phyloP scores from a whole-genome alignment of 2,797 vertebrate genomes.

The Tarsius wallacei region DNA sequence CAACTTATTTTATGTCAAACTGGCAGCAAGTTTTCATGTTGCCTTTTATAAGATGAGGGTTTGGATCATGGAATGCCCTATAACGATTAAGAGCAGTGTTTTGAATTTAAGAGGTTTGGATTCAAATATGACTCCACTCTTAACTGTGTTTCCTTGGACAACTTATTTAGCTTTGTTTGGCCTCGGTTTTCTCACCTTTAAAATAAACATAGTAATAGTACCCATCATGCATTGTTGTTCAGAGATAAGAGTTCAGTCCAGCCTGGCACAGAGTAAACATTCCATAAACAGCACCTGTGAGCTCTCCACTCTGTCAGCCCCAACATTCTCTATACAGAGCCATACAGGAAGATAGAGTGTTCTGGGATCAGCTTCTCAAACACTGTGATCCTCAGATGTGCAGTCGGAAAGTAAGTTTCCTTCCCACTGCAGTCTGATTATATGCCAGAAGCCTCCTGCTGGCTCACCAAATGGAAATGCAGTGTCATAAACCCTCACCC shows the following conservation, averaged over 20 bases:
- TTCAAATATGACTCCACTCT: not conserved
- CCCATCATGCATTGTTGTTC: not conserved
- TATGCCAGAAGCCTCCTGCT: not conserved
- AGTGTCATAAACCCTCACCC: not conserved
- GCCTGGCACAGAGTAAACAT: fast-evolving
- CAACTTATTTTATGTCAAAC: not conserved
- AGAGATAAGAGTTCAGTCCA: not conserved
- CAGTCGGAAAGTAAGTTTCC: not conserved
- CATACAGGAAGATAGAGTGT: fast-evolving
- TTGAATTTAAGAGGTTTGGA: not conserved
- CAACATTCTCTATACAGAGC: not conserved
- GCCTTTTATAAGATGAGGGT: not conserved
- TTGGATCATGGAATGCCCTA: not conserved
- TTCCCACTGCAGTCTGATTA: not conserved
- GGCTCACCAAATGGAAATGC: not conserved
- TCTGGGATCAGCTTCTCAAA: not conserved
- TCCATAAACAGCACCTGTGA: not conserved
- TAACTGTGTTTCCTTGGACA: not conserved
- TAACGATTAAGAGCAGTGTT: not conserved
- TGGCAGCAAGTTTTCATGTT: not conserved
- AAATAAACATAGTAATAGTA: not conserved
- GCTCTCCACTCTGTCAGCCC: not conserved
- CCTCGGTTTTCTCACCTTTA: not conserved
- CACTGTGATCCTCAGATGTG: not conserved
- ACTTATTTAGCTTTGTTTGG: not conserved